Percentiles rank a stretch among this genome's conserved stretches.
Evolutionary conservation across 2,113 vertebrate species (phyloP).

Genomic region (Macquaria australasica): DNA sequence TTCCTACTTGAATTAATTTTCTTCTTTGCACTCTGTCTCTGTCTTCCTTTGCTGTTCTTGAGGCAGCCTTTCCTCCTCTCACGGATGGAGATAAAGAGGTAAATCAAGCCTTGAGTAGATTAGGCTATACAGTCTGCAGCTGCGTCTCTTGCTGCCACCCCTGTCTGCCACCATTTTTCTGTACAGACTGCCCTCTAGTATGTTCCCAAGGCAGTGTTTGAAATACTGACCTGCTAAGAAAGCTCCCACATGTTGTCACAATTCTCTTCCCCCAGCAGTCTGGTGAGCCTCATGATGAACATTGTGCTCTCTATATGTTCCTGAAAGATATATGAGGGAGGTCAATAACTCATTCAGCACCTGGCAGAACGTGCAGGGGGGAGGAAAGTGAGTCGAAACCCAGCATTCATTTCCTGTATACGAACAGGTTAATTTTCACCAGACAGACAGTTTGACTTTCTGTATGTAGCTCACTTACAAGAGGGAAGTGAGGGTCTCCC

Average conservation of each 20-base stretch:
- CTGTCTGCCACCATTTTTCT: constrained; percentile 46
- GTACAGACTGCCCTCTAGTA: constrained; percentile 36
- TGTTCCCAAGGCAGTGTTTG: constrained; percentile 49
- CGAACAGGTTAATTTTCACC: constrained; percentile 66
- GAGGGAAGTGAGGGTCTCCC: constrained; percentile 31
- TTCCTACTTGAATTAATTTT: constrained; percentile 1
- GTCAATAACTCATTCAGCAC: constrained; percentile 73
- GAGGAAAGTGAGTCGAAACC: constrained; percentile 45
- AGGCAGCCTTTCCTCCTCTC: constrained; percentile 7
- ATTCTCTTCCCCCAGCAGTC: constrained; percentile 16
- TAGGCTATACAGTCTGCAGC: constrained; percentile 36
- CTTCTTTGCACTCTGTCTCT: not conserved
- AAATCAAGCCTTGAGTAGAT: constrained; percentile 47
- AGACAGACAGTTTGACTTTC: constrained; percentile 46
- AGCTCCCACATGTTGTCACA: constrained; percentile 60
- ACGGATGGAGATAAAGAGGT: constrained; percentile 10
- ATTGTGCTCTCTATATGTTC: constrained; percentile 43
- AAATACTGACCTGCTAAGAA: constrained; percentile 64
- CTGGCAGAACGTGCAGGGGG: constrained; percentile 53
- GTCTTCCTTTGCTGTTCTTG: not conserved
- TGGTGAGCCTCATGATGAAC: constrained; percentile 18
- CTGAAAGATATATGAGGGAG: constrained; percentile 64
- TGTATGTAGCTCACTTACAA: constrained; percentile 36
- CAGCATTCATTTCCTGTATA: constrained; percentile 63
- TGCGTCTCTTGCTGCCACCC: constrained; percentile 40